Percentiles rank a stretch among this genome's conserved stretches.
phyloP scores from a whole-genome alignment of 2,797 vertebrate genomes.

The Acipenser transmontanus region DNA sequence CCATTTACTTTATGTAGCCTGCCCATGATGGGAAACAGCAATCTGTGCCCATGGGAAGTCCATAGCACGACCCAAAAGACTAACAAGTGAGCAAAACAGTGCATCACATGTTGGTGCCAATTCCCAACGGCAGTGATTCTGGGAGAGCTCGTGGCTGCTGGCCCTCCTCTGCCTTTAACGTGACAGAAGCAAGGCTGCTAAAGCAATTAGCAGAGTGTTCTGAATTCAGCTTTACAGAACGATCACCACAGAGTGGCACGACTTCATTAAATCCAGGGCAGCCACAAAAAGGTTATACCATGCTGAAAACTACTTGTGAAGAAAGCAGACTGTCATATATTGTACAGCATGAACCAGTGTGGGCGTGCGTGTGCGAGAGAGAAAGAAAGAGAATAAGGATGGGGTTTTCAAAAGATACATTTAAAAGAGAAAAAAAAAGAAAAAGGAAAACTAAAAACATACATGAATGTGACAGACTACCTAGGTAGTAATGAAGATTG shows the following conservation, averaged over 20 bases:
- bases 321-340: constrained; percentile 49
- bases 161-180: not conserved
- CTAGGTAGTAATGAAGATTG: constrained; percentile 32
- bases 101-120: no score
- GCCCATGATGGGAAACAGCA: no score
- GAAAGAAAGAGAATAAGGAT: constrained; percentile 18
- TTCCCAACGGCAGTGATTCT: not conserved
- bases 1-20: no score
- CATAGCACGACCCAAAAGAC: no score
- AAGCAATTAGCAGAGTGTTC: constrained; percentile 1
- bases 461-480: constrained; percentile 25
- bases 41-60: no score
- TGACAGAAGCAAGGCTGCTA: not conserved
- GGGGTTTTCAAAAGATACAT: constrained; percentile 22
- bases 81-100: no score
- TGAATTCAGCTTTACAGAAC: not conserved
- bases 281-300: not conserved
- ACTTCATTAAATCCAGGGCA: not conserved
- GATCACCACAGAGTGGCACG: not conserved
- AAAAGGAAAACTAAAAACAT: no score
- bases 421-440: constrained; percentile 20
- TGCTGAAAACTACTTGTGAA: constrained; percentile 12
- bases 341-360: constrained; percentile 40
- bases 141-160: not conserved
- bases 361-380: no score